phyloP scores from a whole-genome alignment of 2,888 invertebrate species.

The Apodemia mormo region DNA sequence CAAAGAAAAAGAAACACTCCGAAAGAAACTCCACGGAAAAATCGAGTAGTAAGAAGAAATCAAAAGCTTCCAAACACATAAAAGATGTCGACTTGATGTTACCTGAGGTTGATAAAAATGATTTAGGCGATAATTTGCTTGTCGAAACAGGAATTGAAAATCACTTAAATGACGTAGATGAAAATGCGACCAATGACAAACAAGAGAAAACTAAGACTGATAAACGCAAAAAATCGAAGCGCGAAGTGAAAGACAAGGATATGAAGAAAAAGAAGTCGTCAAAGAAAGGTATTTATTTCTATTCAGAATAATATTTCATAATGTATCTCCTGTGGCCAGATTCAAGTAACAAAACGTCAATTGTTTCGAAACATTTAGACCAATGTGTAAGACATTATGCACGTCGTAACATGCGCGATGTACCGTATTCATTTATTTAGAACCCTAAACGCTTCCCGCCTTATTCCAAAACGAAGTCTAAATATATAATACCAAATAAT shows the following conservation, averaged over 20 bases:
- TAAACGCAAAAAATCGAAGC: slow-evolving; percentile 75
- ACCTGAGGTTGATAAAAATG: slow-evolving; percentile 52
- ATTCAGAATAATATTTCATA: no score
- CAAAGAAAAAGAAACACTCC: slow-evolving; percentile 66
- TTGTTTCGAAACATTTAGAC: no score
- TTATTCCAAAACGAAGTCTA: no score
- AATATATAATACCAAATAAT: no score
- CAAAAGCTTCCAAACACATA: slow-evolving; percentile 63
- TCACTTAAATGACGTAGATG: slow-evolving; percentile 45
- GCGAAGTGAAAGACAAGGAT: slow-evolving; percentile 67
- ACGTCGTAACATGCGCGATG: no score
- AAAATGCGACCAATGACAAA: slow-evolving; percentile 40
- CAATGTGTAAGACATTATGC: no score
- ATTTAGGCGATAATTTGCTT: slow-evolving; percentile 49
- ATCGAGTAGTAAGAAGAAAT: slow-evolving; percentile 67
- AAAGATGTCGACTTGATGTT: slow-evolving; percentile 63
- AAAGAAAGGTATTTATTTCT: slow-evolving; percentile 60
- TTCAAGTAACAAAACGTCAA: no score
- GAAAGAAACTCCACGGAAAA: slow-evolving; percentile 54
- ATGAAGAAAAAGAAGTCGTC: slow-evolving; percentile 70
- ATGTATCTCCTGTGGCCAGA: neutral
- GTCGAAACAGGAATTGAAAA: slow-evolving; percentile 62
- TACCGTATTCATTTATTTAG: no score
- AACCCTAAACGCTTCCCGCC: no score
- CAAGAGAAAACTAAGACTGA: slow-evolving; percentile 67